Conservation (phyloP, 2,888 invertebrate species). For the Morpho deidamia region DNA sequence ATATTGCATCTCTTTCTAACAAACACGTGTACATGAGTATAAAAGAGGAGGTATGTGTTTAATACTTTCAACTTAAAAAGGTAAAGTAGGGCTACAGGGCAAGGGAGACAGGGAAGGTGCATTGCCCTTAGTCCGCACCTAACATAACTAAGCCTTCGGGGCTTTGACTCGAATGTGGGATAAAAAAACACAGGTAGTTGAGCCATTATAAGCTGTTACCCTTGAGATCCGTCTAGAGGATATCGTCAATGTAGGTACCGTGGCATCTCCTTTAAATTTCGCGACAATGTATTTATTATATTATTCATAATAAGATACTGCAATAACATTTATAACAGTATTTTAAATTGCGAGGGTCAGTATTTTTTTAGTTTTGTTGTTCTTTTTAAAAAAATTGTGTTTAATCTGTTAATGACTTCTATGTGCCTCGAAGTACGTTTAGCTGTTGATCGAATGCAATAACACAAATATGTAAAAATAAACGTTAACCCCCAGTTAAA, state of each 20-base stretch:
- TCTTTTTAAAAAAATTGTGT: too few relatives aligned
- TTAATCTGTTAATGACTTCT: not conserved
- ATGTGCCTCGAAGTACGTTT: too few relatives aligned
- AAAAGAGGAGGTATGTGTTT: constrained; percentile 52
- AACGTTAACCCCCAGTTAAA: too few relatives aligned
- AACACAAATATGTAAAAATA: too few relatives aligned
- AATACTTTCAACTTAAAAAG: constrained; percentile 56
- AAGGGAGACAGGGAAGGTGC: constrained; percentile 74
- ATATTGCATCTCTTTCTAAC: constrained; percentile 68
- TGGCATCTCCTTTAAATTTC: constrained; percentile 8
- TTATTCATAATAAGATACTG: not conserved
- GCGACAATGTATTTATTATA: not conserved
- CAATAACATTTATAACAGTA: too few relatives aligned
- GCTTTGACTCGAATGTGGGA: constrained; percentile 62
- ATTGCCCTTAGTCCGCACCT: constrained; percentile 68
- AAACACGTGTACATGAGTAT: constrained; percentile 41
- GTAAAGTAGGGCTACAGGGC: constrained; percentile 75
- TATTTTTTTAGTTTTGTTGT: too few relatives aligned
- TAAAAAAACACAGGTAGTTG: constrained; percentile 72
- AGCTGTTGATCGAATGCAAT: too few relatives aligned
- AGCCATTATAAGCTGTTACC: constrained; percentile 66
- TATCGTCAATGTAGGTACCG: constrained; percentile 32
- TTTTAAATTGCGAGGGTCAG: too few relatives aligned
- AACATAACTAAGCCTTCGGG: constrained; percentile 61
- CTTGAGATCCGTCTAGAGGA: constrained; percentile 69